Percentiles rank a stretch among this genome's conserved stretches.
These are phyloP conservation scores for Rhipidura dahli DNA, from an alignment of 2,113 vertebrate genomes.

Conservation along the genomic window DNA sequence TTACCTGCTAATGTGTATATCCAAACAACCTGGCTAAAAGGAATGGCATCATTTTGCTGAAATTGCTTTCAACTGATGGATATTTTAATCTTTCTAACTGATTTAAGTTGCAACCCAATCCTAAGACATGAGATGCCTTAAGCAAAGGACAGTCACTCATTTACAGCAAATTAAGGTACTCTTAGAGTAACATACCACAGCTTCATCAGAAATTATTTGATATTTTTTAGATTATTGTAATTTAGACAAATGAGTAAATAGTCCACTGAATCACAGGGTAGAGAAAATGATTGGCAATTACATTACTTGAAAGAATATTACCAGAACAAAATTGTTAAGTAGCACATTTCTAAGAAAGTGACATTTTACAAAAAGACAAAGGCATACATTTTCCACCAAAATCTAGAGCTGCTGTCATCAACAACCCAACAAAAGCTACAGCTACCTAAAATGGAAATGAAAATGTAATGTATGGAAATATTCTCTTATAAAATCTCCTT, in stretches of 20 bases:
- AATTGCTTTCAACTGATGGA: background rate
- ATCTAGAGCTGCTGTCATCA: constrained; percentile 63
- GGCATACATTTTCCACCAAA: constrained; percentile 62
- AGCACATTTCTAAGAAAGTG: constrained; percentile 12
- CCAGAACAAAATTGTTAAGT: constrained; percentile 36
- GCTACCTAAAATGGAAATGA: constrained; percentile 82
- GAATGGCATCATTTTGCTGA: background rate
- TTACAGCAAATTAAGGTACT: background rate
- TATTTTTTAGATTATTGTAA: background rate
- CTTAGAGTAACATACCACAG: background rate
- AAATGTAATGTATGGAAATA: constrained; percentile 84
- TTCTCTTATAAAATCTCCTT: constrained; percentile 80
- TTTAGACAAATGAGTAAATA: constrained; percentile 1
- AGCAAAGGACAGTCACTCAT: background rate
- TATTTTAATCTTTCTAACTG: constrained; percentile 9
- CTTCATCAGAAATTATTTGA: background rate
- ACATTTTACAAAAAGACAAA: constrained; percentile 58
- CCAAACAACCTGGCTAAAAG: background rate
- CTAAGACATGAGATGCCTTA: background rate
- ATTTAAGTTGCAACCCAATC: background rate
- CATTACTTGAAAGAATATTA: background rate
- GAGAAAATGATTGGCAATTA: constrained; percentile 7
- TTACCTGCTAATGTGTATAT: background rate
- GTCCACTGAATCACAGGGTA: background rate
- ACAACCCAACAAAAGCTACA: constrained; percentile 72